Base-by-base conservation (phyloP, 2,113 vertebrate genomes). In the Menidia beryllina region DNA sequence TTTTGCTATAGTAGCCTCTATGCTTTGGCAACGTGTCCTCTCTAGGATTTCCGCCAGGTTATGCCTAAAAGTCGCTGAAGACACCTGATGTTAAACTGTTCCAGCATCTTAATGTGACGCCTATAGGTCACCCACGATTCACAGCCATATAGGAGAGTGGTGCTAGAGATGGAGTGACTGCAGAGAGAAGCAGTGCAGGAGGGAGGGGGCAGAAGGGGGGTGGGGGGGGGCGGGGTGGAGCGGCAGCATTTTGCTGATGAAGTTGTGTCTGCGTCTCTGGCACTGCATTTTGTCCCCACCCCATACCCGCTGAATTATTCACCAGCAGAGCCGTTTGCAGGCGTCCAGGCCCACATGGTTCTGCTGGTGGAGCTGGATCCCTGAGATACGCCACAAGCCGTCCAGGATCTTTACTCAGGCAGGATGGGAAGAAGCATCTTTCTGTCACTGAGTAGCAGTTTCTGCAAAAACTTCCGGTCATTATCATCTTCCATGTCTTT, bases 211-310 rank as follows among this genome's bases (percentile, higher is more conserved):
- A n/a, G 61, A 62, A 38, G 58, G 10, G 61, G 59, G 43, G 58
- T 23, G 58, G 55, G 24, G 72, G 52, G 61, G 74, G 23, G 72
- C 17, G 56, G 63, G 61, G 8, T 43, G 60, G 59, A 73, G 79
- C 83, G 27, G 13, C 71, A 81, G 84, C 50, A 27, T 89, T 93
- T 86, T 85, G 72, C 83, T 93, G 90, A 92, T 89, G 83, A 91
- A 91, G 88, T 85, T 38, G 39, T 75, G 81, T 80, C 83, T 81
- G 54, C 41, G 75, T 68, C 86, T 87, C 66, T 83, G 80, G 87
- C 89, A 82, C 74, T 19, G 59, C 21, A 72, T 86, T 88, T 89
- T 82, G 85, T 87, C 77, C 62, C 78, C 25, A 19, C 41, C 30
- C 71, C 19, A 26, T 25, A 85, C 59, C 23, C 11, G 54, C 55